These are phyloP conservation scores for Ophioninae sp. DNA, from an alignment of 2,888 invertebrate species.

Conservation along the genomic window DNA sequence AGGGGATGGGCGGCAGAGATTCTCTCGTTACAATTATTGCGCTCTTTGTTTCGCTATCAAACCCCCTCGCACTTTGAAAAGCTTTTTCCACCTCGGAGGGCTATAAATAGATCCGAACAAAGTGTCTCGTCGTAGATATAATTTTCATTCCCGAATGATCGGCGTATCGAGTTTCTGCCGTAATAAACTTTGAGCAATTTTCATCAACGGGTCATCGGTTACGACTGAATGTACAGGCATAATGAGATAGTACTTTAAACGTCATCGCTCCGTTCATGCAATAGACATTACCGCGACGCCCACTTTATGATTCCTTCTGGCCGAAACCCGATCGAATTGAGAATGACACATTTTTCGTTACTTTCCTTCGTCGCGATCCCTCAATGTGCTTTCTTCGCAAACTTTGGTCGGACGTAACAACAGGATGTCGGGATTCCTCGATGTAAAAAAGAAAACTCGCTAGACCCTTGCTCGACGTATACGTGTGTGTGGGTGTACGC, in stretches of 20 bases:
- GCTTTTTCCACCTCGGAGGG: constrained; percentile 57
- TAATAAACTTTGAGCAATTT: constrained; percentile 24
- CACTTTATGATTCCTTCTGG: neutral
- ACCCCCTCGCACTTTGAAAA: constrained; percentile 46
- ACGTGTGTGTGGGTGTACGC: constrained; percentile 13
- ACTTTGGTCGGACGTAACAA: constrained; percentile 19
- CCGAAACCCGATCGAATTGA: neutral
- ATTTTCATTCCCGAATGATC: constrained; percentile 30
- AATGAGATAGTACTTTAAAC: constrained; percentile 37
- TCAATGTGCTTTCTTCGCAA: constrained; percentile 10
- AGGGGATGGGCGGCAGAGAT: constrained; percentile 48
- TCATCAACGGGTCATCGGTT: constrained; percentile 31
- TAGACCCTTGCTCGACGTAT: constrained; percentile 29
- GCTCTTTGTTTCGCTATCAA: constrained; percentile 77
- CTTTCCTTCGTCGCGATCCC: neutral
- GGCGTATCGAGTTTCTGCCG: constrained; percentile 51
- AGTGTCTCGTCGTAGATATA: constrained; percentile 42
- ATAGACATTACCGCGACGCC: neutral
- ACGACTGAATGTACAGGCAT: constrained; percentile 19
- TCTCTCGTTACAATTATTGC: constrained; percentile 75
- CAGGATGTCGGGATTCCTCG: constrained; percentile 26
- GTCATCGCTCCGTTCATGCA: constrained; percentile 11
- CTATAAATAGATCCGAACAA: constrained; percentile 42
- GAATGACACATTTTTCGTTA: neutral
- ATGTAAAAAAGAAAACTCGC: constrained; percentile 39